Evolutionary conservation across 1,140 invertebrate genomes (phyloP), one percentile per base, ranked within the genome.

Genomic region (Drosophila ficusphila): DNA sequence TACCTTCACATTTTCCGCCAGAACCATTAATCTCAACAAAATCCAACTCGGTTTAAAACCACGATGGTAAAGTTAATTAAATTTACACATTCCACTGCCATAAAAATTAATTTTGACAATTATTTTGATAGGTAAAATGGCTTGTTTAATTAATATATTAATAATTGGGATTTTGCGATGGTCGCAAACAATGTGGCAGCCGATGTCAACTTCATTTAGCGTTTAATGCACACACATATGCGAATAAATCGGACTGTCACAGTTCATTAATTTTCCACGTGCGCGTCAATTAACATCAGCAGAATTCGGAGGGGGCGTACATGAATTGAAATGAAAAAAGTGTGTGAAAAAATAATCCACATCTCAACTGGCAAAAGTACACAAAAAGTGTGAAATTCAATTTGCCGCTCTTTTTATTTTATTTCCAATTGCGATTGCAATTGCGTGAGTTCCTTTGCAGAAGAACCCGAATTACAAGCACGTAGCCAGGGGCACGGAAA

Each of bases 201-300:
- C 21, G 29, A 54, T 65, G 71, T 65, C 58, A 49, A 51, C 29
- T 64, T 65, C 34, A 36, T 44, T 54, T 25, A 38, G 58, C 18
- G 33, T 31, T 41, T 25, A 27, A 36, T 27, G 41, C 12, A 29
- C 46, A 64, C 67, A 65, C 46, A 27, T 31, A 39, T 14, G 34
- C 38, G 39, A 19, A 41, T 14, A 58, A 46, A 62, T 29, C 38
- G 29, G 49, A 21, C 51, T 69, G 56, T 69, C 69, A 62, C 54
- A 74, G 76, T 68, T 79, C 54, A 61, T 79, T 79, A 74, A 79
- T 74, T 78, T 52, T 8, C 46, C 3, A 49, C 69, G 46, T 60
- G 56, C 36, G 56, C 62, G 36, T 47, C 44, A 76, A 71, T 77
- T 65, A 77, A 72, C 33, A 38, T 27, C 67, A 46, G 47, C 42